Evolutionary conservation across 2,888 invertebrate genomes (phyloP).

Genomic region (Dermolepida albohirtum): DNA sequence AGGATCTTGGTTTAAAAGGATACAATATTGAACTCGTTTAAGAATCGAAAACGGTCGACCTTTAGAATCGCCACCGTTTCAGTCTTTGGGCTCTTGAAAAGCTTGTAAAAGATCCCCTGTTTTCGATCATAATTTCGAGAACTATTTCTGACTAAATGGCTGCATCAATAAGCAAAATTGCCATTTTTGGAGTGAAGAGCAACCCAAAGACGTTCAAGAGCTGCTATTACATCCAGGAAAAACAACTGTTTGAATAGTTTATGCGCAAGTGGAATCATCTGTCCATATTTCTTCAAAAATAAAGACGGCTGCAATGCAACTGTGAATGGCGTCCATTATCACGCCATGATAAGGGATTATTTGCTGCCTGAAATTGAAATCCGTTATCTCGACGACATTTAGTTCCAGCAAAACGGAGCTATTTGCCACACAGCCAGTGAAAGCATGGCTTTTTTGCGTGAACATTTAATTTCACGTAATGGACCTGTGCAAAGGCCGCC

Average conservation of each 20-base stretch:
- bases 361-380: conserved; percentile 34
- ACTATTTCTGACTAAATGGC: too few relatives aligned
- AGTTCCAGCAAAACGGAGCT: conserved; percentile 24
- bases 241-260: conserved; percentile 20
- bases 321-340: conserved; percentile 14
- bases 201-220: conserved; percentile 34
- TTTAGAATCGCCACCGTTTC: background rate
- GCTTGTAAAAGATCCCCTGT: background rate
- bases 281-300: conserved; percentile 23
- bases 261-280: background rate
- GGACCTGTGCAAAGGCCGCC: conserved; percentile 5
- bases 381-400: background rate
- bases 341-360: conserved; percentile 39
- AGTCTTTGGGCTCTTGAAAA: conserved; percentile 1
- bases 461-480: conserved; percentile 2
- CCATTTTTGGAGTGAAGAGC: background rate
- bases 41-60: background rate
- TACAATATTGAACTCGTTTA: background rate
- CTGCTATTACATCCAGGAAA: conserved; percentile 30
- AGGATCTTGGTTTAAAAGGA: conserved; percentile 6
- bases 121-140: too few relatives aligned
- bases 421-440: conserved; percentile 8
- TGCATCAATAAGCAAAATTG: too few relatives aligned
- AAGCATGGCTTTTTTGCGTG: background rate
- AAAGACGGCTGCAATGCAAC: background rate